These are phyloP conservation scores for Promerops cafer DNA, from an alignment of 2,113 vertebrate genomes.

Conservation along the genomic window DNA sequence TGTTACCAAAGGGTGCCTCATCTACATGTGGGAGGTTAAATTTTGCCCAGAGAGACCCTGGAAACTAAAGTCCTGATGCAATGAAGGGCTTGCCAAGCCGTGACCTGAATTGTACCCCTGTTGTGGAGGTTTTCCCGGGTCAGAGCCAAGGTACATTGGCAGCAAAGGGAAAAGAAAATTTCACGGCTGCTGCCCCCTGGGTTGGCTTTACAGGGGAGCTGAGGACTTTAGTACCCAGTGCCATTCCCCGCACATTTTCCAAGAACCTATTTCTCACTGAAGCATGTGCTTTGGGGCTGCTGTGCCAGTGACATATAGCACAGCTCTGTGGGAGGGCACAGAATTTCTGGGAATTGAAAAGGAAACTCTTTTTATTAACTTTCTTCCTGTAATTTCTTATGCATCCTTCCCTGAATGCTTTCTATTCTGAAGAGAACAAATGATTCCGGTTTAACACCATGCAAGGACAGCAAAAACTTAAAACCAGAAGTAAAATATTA, in stretches of 20 bases:
- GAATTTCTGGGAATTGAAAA: background rate
- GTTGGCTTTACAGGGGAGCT: background rate
- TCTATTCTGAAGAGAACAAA: background rate
- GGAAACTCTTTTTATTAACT: background rate
- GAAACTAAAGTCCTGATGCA: background rate
- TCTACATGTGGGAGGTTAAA: background rate
- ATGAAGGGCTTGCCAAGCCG: background rate
- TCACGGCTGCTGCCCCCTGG: background rate
- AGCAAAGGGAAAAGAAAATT: background rate
- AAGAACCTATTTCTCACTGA: background rate
- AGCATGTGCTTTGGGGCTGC: background rate
- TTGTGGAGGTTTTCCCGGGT: background rate
- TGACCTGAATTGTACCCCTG: background rate
- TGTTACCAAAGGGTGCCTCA: accelerated
- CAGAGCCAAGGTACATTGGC: background rate
- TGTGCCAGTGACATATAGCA: background rate
- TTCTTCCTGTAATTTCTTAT: background rate
- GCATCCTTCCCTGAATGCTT: background rate
- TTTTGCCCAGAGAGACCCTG: background rate
- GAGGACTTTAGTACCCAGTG: background rate
- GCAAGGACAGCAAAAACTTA: slow-evolving; percentile 10
- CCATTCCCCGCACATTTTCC: background rate
- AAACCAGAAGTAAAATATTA: slow-evolving; percentile 53
- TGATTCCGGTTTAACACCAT: background rate
- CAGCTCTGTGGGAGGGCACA: background rate